Evolutionary conservation across 2,797 vertebrate species (phyloP).

Genomic region (Catamblyrhynchus diadema): DNA sequence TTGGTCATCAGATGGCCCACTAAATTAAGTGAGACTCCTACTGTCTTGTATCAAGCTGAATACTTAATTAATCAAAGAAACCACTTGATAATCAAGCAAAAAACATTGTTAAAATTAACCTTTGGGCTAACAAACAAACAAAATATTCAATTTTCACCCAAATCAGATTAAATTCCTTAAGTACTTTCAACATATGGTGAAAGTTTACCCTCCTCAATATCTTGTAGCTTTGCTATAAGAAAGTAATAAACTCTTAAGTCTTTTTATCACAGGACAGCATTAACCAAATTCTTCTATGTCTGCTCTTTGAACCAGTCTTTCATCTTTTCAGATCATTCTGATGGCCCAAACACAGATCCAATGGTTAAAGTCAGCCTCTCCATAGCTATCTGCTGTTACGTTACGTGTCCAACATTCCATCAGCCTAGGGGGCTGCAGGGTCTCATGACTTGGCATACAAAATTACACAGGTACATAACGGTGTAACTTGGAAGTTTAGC

Average conservation of each 20-base stretch:
- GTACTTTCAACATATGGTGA: background rate
- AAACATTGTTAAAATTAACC: background rate
- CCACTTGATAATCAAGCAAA: background rate
- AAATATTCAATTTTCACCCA: background rate
- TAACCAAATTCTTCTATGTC: background rate
- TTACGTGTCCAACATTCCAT: background rate
- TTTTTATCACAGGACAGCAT: background rate
- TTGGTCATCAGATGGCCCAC: background rate
- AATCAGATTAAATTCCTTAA: background rate
- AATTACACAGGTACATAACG: background rate
- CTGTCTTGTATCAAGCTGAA: background rate
- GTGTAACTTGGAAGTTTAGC: background rate
- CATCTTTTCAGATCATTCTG: background rate
- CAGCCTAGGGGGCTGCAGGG: background rate
- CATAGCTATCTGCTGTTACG: background rate
- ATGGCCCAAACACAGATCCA: background rate
- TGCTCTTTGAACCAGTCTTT: background rate
- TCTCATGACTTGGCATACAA: fast-evolving
- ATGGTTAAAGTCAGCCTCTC: background rate
- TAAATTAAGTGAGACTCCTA: background rate
- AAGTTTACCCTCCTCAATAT: background rate
- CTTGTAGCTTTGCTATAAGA: background rate
- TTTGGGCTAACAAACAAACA: background rate
- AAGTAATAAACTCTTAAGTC: background rate
- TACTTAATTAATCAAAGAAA: background rate